Percentiles rank a stretch among this genome's conserved stretches.
These are phyloP conservation scores for Bovichtus variegatus DNA, from an alignment of 2,797 vertebrate genomes.

Conservation along the genomic window DNA sequence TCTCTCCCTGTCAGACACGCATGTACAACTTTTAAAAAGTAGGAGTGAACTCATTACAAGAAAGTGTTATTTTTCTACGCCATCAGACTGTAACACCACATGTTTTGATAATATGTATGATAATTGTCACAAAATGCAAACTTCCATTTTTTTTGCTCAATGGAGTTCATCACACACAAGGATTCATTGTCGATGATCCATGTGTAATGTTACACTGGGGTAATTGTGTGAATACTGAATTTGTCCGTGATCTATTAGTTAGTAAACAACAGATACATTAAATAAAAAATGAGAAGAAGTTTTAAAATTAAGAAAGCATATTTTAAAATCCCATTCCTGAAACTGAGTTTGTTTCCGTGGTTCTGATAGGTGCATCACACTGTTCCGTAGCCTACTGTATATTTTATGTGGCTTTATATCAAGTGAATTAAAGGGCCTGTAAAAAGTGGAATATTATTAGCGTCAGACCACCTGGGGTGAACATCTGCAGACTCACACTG, in stretches of 20 bases:
- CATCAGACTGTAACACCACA: not conserved
- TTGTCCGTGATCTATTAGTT: not conserved
- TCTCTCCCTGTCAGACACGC: not conserved
- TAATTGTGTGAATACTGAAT: constrained; percentile 11
- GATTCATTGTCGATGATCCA: not conserved
- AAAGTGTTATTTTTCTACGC: not conserved
- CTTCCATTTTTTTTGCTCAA: not conserved
- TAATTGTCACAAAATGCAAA: constrained; percentile 3
- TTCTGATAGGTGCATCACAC: constrained; percentile 25
- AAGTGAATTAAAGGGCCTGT: constrained; percentile 76
- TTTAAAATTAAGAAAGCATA: not conserved
- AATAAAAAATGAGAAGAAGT: not conserved
- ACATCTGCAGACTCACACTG: constrained; percentile 75
- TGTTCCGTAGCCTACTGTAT: constrained; percentile 24
- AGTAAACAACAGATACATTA: not conserved
- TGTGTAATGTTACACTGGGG: constrained; percentile 4
- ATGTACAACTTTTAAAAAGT: constrained; percentile 2
- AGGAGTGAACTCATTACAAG: not conserved
- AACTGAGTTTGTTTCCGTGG: not conserved
- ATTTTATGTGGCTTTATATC: constrained; percentile 68
- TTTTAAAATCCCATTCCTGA: constrained; percentile 17
- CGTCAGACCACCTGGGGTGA: constrained; percentile 76
- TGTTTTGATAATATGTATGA: constrained; percentile 8
- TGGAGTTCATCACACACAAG: constrained; percentile 5
- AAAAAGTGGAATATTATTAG: constrained; percentile 73